These are phyloP conservation scores for Enteromius anoplus DNA, from an alignment of 2,797 vertebrate genomes.

Conservation along the genomic window DNA sequence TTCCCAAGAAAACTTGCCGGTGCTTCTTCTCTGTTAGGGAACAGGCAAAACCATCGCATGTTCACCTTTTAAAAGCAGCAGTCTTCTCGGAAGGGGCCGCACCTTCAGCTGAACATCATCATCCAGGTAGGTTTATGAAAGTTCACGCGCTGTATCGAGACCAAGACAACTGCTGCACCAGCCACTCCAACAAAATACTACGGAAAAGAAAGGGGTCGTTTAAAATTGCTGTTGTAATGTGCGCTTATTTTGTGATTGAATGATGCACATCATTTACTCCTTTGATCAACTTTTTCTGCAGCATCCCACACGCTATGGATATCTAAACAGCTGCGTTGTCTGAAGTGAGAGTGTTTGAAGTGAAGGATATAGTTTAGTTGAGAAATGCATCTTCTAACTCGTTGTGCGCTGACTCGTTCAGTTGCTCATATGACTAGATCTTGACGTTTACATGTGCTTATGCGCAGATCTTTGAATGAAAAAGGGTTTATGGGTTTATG, in stretches of 20 bases:
- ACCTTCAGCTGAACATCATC: conserved; percentile 39
- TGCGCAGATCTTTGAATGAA: not conserved
- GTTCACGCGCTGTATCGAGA: conserved; percentile 3
- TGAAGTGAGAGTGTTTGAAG: not conserved
- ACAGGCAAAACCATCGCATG: conserved; percentile 25
- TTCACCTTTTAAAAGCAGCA: conserved; percentile 32
- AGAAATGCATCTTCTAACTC: not conserved
- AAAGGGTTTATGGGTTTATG: not conserved
- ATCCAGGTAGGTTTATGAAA: conserved; percentile 49
- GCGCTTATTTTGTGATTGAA: not conserved
- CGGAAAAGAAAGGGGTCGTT: not conserved
- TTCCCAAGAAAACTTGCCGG: not conserved
- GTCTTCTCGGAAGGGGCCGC: conserved; percentile 42
- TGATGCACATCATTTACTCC: not conserved
- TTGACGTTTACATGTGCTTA: not conserved
- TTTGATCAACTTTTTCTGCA: conserved; percentile 34
- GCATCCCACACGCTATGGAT: not conserved
- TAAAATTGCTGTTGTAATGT: not conserved
- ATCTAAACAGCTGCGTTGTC: not conserved
- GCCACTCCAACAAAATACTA: not conserved
- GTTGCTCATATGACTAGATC: not conserved
- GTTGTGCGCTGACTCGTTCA: not conserved
- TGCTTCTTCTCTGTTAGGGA: conserved; percentile 4
- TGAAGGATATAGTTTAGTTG: not conserved
- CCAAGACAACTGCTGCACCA: not conserved